Conservation (phyloP, 2,113 vertebrate species). For the Ictalurus punctatus region DNA sequence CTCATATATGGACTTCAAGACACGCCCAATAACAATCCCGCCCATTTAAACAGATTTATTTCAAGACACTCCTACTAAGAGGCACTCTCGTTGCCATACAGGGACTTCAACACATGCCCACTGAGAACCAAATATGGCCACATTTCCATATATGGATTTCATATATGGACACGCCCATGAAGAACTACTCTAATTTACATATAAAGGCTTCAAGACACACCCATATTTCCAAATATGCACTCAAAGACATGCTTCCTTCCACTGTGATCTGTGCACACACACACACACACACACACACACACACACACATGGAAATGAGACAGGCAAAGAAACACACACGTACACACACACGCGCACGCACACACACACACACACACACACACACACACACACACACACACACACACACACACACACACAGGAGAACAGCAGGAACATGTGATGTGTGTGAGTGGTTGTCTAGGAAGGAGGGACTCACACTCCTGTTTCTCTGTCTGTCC, state of each 20-base stretch:
- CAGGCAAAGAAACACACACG: background rate
- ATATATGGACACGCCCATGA: background rate
- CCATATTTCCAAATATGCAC: background rate
- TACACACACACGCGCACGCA: too few species aligned
- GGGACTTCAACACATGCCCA: background rate
- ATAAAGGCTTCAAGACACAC: background rate
- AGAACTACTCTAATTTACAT: background rate
- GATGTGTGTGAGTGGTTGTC: background rate
- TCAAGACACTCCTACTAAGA: background rate
- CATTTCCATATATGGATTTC: background rate
- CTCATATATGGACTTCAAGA: background rate
- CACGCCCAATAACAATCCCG: background rate
- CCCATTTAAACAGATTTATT: background rate
- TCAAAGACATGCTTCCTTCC: background rate
- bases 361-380: background rate
- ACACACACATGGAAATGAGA: constrained; percentile 3
- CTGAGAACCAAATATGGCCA: background rate
- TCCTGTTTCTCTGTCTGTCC: constrained; percentile 61
- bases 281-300: constrained; percentile 18
- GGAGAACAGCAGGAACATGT: background rate
- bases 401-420: background rate
- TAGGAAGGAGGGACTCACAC: constrained; percentile 2
- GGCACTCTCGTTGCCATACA: background rate
- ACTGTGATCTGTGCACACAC: background rate
- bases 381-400: constrained; percentile 18